Evolutionary conservation across 2,888 invertebrate species (phyloP), one percentile per base, ranked within the genome.

Genomic region (Ischnus inquisitorius): DNA sequence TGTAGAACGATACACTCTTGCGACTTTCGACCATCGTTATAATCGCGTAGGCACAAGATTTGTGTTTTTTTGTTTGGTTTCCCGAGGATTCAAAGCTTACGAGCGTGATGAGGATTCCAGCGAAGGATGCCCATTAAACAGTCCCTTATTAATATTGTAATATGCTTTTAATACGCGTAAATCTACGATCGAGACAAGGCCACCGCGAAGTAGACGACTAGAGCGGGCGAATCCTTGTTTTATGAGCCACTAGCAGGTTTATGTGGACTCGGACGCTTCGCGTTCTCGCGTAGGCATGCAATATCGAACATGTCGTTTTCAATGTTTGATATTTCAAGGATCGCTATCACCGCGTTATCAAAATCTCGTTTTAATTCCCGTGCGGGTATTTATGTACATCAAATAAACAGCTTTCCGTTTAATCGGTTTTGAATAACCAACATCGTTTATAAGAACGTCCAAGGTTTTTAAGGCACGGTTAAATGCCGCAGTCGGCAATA

Each of bases 131-230:
- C 78, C 88, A 89, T 90, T 91, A 90, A 90, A 85, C 78, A 84
- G 79, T 84, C 77, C 87, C 90, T 91, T 90, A 90, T 92, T 91
- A 91, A 91, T 91, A 90, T 91, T 90, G 88, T 92, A 92, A 91
- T 91, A 90, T 84, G 82, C 77, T 88, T 90, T 89, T 90, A 91
- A 92, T 91, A 88, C 90, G 86, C 89, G 89, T 91, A 90, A 91
- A 92, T 92, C 91, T 90, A 88, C 84, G 69, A 84, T 87, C 85
- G 34, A 68, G 89, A 91, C 91, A 89, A 91, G 91, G 89, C 91
- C 91, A 91, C 91, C 91, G 85, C 67, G 90, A 82, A 80, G 82
- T 74, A 77, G 82, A 82, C 34, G 62, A 71, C 19, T 57, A 62
- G 25, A 78, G 60, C 83, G 51, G 34, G 41, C 22, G 68, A 79